These are phyloP conservation scores for Darwinula stevensoni DNA, from an alignment of 2,888 invertebrate species.

Conservation along the genomic window DNA sequence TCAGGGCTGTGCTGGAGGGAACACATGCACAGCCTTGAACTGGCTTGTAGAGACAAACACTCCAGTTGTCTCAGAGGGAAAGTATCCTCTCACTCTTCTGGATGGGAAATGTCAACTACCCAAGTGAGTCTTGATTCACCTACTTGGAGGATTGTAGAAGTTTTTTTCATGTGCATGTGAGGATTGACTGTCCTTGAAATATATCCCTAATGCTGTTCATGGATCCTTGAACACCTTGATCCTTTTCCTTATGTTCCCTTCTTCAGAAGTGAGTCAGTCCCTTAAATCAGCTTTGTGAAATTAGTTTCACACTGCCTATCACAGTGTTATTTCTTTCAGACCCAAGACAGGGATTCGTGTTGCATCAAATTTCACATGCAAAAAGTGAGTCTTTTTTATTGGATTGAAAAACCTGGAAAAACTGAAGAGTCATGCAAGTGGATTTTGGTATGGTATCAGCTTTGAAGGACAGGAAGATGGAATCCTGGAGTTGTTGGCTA, in stretches of 20 bases:
- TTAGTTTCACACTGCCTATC: constrained; percentile 3
- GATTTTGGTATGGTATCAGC: constrained; percentile 24
- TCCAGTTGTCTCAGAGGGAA: constrained; percentile 23
- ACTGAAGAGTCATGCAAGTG: too few relatives aligned
- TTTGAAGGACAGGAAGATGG: constrained; percentile 30
- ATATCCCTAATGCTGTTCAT: too few relatives aligned
- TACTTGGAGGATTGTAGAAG: too few relatives aligned
- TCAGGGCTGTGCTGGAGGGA: constrained; percentile 46
- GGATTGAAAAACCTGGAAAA: too few relatives aligned
- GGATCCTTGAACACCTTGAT: too few relatives aligned
- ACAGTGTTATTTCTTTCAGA: constrained; percentile 12
- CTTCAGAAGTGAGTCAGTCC: too few relatives aligned
- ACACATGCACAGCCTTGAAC: constrained; percentile 40
- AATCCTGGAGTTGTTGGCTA: constrained; percentile 27
- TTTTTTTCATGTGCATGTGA: too few relatives aligned
- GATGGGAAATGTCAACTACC: constrained; percentile 13
- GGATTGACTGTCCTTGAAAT: too few relatives aligned
- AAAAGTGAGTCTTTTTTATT: constrained; percentile 32
- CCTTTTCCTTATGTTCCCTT: too few relatives aligned
- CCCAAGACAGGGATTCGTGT: constrained; percentile 18
- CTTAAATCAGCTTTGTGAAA: too few relatives aligned
- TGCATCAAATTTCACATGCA: constrained; percentile 28
- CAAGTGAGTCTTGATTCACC: constrained; percentile 8
- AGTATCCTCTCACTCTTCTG: constrained; percentile 26
- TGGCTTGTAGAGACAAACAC: constrained; percentile 31